Conservation (phyloP, 1,140 invertebrate genomes). For the Argopecten irradians region DNA sequence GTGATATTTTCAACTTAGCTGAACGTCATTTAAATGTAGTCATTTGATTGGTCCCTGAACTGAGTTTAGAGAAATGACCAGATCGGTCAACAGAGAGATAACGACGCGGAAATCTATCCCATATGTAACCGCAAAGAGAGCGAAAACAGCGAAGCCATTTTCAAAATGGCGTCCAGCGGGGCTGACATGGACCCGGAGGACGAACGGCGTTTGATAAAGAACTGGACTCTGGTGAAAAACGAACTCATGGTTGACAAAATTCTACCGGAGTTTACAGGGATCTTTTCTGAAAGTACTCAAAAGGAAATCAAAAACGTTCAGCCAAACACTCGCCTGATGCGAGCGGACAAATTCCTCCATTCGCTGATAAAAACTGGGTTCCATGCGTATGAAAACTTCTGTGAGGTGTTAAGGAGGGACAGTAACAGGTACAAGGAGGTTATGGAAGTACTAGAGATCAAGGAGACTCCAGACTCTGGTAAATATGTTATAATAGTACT, state of each 20-base stretch:
- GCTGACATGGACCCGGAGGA: slow-evolving; percentile 25
- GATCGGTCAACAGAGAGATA: neutral
- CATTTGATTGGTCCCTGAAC: neutral
- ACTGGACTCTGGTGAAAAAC: slow-evolving; percentile 51
- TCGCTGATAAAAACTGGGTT: slow-evolving; percentile 44
- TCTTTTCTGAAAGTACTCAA: slow-evolving; percentile 40
- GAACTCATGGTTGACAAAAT: slow-evolving; percentile 45
- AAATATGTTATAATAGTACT: neutral
- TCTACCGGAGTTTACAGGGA: slow-evolving; percentile 25
- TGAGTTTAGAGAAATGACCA: neutral
- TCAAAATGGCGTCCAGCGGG: slow-evolving; percentile 5
- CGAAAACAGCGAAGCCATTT: slow-evolving; percentile 4
- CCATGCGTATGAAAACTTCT: slow-evolving; percentile 43
- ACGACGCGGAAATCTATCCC: neutral
- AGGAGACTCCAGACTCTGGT: neutral
- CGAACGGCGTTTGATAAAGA: slow-evolving; percentile 44
- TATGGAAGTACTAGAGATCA: slow-evolving; percentile 42
- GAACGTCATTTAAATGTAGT: neutral
- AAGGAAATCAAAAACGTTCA: slow-evolving; percentile 38
- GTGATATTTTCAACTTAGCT: neutral
- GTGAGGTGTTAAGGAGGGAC: slow-evolving; percentile 42
- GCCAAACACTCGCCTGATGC: slow-evolving; percentile 45
- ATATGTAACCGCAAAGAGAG: slow-evolving; percentile 3
- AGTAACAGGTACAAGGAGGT: slow-evolving; percentile 43
- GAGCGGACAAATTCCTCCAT: slow-evolving; percentile 49